Evolutionary conservation across 2,797 vertebrate species (phyloP).

Genomic region (Platalea minor): DNA sequence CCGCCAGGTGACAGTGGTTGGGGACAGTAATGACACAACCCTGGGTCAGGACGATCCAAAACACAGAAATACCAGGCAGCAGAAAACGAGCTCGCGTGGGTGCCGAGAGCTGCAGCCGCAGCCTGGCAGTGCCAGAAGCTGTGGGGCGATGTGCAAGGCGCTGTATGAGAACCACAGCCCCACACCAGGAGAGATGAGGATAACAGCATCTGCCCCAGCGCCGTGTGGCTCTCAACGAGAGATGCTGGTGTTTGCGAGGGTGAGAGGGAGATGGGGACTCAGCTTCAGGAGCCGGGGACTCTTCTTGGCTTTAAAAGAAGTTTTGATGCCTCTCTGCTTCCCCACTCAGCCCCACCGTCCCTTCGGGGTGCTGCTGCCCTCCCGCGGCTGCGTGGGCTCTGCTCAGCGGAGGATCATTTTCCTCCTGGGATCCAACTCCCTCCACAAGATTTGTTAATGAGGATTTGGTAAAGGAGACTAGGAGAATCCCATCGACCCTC

Average conservation of each 20-base stretch:
- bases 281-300: background rate
- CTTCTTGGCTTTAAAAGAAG: background rate
- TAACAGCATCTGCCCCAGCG: background rate
- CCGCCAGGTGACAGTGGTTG: rapidly evolving
- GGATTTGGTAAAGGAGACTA: background rate
- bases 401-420: background rate
- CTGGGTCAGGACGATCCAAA: background rate
- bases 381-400: background rate
- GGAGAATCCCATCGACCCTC: background rate
- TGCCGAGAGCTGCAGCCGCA: background rate
- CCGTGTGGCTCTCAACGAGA: background rate
- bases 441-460: background rate
- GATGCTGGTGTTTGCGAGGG: background rate
- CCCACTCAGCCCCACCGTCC: background rate
- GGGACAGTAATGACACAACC: background rate
- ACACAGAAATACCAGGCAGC: background rate
- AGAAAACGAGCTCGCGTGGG: background rate
- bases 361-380: background rate
- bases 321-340: background rate
- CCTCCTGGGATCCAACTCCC: rapidly evolving
- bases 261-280: background rate
- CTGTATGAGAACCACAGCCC: background rate
- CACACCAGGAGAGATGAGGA: background rate
- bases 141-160: background rate
- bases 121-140: background rate